These are phyloP conservation scores for Tenodera sinensis DNA, from an alignment of 2,888 invertebrate genomes.

Conservation along the genomic window DNA sequence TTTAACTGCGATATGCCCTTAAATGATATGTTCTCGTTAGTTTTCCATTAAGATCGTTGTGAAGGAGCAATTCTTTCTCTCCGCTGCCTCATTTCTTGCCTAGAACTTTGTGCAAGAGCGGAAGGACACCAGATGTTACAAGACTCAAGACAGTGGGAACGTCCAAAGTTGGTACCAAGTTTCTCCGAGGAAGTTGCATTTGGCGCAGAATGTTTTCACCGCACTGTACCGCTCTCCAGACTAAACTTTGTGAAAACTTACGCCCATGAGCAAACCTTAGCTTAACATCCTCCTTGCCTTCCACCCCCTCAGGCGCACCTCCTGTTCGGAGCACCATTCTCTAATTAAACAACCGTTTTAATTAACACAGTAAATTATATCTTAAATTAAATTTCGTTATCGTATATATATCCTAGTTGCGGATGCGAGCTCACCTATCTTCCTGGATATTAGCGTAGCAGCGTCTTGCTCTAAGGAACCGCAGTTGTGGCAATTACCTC, in stretches of 20 bases:
- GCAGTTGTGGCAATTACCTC: background rate
- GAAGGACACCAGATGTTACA: background rate
- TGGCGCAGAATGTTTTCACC: background rate
- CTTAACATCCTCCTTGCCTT: constrained; percentile 2
- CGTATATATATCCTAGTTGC: constrained; percentile 29
- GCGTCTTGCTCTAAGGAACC: background rate
- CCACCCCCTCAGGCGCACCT: constrained; percentile 34
- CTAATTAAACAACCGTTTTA: constrained; percentile 53
- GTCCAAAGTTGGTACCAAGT: background rate
- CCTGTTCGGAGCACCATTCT: constrained; percentile 42
- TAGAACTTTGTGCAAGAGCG: background rate
- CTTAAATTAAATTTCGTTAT: constrained; percentile 49
- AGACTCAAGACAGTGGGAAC: background rate
- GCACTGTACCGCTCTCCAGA: constrained; percentile 15
- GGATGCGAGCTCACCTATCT: constrained; percentile 5
- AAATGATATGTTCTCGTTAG: background rate
- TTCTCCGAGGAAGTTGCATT: background rate
- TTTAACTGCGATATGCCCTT: too few species aligned
- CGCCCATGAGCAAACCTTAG: constrained; percentile 17
- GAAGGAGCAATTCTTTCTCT: too few species aligned
- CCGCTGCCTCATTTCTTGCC: background rate
- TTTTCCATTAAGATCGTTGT: background rate
- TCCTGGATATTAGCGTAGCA: background rate
- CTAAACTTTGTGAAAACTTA: constrained; percentile 20
- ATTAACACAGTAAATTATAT: constrained; percentile 51